Evolutionary conservation across 2,113 vertebrate species (phyloP).

Genomic region (Campylomormyrus tamandua): DNA sequence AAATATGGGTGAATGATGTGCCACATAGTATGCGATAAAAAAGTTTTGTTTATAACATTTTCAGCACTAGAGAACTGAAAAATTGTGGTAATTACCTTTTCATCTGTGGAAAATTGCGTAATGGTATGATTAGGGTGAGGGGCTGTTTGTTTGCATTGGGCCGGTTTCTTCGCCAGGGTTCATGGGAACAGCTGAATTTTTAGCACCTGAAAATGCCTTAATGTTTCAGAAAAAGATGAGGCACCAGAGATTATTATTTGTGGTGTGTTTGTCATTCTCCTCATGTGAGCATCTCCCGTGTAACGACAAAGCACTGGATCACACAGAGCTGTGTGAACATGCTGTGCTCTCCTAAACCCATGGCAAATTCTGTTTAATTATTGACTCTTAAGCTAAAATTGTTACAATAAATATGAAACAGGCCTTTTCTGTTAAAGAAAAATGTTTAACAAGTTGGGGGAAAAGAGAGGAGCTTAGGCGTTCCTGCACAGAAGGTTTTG

Average conservation of each 20-base stretch:
- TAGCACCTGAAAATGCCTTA: not conserved
- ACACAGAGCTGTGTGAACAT: not conserved
- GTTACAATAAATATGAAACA: not conserved
- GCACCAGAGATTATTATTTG: not conserved
- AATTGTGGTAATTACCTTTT: not conserved
- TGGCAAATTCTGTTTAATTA: not conserved
- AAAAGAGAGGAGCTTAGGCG: not conserved
- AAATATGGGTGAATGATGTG: not conserved
- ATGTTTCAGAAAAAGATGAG: not conserved
- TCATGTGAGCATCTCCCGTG: not conserved
- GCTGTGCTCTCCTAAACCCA: not conserved
- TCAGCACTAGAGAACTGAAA: not conserved
- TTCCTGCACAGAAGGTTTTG: not conserved
- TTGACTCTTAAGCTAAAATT: not conserved
- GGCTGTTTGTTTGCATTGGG: not conserved
- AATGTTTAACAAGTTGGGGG: not conserved
- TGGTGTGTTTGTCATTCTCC: not conserved
- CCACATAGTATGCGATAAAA: not conserved
- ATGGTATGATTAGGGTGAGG: not conserved
- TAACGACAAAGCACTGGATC: not conserved
- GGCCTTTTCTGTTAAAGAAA: not conserved
- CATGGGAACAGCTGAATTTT: not conserved
- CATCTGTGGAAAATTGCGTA: not conserved
- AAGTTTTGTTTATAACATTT: conserved; percentile 1
- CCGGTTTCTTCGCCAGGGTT: not conserved